Evolutionary conservation across 2,888 invertebrate genomes (phyloP).

Genomic region (Cyrtodaria siliqua): DNA sequence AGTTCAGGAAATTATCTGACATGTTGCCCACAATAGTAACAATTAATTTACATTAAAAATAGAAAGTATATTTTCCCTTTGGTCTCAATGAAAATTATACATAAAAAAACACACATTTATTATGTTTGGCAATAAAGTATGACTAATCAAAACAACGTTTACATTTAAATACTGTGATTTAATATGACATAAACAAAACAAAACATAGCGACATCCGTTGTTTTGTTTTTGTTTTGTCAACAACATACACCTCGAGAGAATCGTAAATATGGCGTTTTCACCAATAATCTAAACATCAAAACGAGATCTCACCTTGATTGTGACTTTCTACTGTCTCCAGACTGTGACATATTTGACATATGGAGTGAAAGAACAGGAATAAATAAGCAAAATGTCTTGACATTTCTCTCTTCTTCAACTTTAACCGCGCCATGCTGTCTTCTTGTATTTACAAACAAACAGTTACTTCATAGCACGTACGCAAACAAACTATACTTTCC

Average conservation of each 20-base stretch:
- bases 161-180: no score
- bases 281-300: constrained; percentile 1
- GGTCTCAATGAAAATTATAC: no score
- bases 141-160: no score
- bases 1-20: no score
- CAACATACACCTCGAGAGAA: background rate
- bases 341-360: constrained; percentile 80
- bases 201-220: background rate
- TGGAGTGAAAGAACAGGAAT: constrained; percentile 82
- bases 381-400: constrained; percentile 81
- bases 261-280: no score
- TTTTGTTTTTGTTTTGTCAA: constrained; percentile 5
- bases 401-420: constrained; percentile 81
- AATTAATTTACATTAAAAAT: no score
- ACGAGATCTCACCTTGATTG: constrained; percentile 83
- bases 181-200: no score
- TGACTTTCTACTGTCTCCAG: constrained; percentile 84
- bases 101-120: no score
- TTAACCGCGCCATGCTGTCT: constrained; percentile 83
- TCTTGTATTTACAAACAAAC: constrained; percentile 64
- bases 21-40: no score
- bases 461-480: constrained; percentile 1
- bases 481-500: background rate
- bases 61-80: no score
- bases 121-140: no score